These are phyloP conservation scores for Agrypnia vestita DNA, from an alignment of 1,140 invertebrate species.

Conservation along the genomic window DNA sequence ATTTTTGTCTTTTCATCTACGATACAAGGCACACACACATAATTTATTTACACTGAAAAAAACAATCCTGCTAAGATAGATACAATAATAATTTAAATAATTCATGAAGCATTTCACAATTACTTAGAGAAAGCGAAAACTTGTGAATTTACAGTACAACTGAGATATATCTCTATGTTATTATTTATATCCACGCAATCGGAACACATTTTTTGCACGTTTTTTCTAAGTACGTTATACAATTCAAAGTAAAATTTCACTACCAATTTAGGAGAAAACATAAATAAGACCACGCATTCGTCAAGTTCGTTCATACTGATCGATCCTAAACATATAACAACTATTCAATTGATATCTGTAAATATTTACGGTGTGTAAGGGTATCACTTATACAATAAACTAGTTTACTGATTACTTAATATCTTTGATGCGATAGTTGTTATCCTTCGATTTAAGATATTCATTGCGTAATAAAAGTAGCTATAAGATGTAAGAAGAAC, in stretches of 20 bases:
- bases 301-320: constrained; percentile 57
- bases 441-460: constrained; percentile 53
- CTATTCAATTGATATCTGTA: constrained; percentile 61
- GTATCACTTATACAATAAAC: constrained; percentile 59
- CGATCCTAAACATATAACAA: constrained; percentile 62
- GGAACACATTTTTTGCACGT: constrained; percentile 45
- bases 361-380: constrained; percentile 54
- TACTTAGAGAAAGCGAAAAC: constrained; percentile 57
- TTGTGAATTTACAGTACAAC: constrained; percentile 39
- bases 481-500: constrained; percentile 48
- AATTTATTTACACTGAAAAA: constrained; percentile 62
- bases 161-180: constrained; percentile 17
- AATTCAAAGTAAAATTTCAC: constrained; percentile 45
- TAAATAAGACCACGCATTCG: constrained; percentile 56
- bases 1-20: constrained; percentile 74
- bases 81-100: constrained; percentile 59
- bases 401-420: constrained; percentile 59
- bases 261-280: constrained; percentile 48
- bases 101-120: constrained; percentile 57
- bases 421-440: constrained; percentile 56
- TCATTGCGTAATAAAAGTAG: constrained; percentile 55
- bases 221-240: constrained; percentile 46
- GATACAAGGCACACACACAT: constrained; percentile 75
- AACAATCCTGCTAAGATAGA: constrained; percentile 59
- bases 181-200: constrained; percentile 31